A percentile compares a stretch with the other conserved stretches of the same genome.
Evolutionary conservation across 2,797 vertebrate species (phyloP).

Genomic region (Enteromius fasciolatus): DNA sequence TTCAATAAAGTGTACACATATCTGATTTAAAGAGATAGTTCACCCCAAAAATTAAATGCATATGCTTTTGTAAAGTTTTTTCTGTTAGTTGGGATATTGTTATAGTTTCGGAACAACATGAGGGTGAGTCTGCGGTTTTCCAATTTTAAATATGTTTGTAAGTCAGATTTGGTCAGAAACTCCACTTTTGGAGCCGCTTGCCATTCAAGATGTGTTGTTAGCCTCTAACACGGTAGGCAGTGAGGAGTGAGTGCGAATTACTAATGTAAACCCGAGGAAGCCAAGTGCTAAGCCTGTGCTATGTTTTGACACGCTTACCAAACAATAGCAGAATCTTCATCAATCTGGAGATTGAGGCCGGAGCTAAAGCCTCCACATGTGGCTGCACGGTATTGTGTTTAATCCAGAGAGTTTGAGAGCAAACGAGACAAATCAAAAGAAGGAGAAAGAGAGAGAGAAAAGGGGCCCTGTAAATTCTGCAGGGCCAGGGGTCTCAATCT

Average conservation of each 20-base stretch:
- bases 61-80: neutral
- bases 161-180: neutral
- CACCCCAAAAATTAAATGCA: neutral
- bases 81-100: neutral
- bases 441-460: slow-evolving; percentile 48
- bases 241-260: slow-evolving; percentile 68
- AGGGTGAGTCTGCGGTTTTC: neutral
- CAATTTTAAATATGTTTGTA: neutral
- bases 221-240: slow-evolving; percentile 48
- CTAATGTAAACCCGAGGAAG: slow-evolving; percentile 79
- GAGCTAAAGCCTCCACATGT: slow-evolving; percentile 79
- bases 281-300: slow-evolving; percentile 76
- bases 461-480: slow-evolving; percentile 64
- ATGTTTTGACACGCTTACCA: slow-evolving; percentile 82
- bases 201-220: slow-evolving; percentile 2
- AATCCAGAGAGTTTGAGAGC: slow-evolving; percentile 59
- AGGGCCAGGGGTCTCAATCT: slow-evolving; percentile 79
- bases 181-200: neutral
- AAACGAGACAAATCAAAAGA: slow-evolving; percentile 19
- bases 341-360: slow-evolving; percentile 72
- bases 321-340: slow-evolving; percentile 79
- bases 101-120: neutral
- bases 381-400: slow-evolving; percentile 80
- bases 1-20: neutral
- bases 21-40: neutral